phyloP scores from a whole-genome alignment of 2,888 invertebrate species.

The Noctua pronuba region DNA sequence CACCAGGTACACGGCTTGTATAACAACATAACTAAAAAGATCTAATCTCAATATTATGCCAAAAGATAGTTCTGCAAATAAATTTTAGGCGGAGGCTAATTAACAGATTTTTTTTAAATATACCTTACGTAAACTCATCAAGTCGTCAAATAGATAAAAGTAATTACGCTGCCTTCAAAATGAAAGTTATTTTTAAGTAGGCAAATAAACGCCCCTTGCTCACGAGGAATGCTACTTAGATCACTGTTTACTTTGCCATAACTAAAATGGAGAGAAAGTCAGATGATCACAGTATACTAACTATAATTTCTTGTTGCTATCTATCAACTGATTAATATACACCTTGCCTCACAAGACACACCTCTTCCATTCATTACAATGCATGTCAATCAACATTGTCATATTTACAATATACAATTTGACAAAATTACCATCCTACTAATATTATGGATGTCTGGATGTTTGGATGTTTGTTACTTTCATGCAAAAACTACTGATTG shows the following conservation, averaged over 20 bases:
- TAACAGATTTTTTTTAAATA: not conserved
- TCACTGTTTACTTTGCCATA: conserved; percentile 3
- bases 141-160: conserved; percentile 8
- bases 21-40: not conserved
- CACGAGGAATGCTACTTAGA: not conserved
- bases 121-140: conserved; percentile 35
- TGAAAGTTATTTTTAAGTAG: conserved; percentile 33
- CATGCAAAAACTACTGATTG: no score
- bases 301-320: not conserved
- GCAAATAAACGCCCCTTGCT: conserved; percentile 32
- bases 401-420: conserved; percentile 15
- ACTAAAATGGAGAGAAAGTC: conserved; percentile 27
- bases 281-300: not conserved
- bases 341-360: conserved; percentile 1
- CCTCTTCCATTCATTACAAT: conserved; percentile 22
- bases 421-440: conserved; percentile 2
- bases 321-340: not conserved
- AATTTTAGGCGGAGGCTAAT: conserved; percentile 22
- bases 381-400: conserved; percentile 16
- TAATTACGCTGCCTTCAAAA: conserved; percentile 23
- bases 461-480: no score
- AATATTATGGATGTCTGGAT: no score
- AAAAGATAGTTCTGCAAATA: conserved; percentile 22
- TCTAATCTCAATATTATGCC: not conserved
- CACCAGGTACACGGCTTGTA: not conserved